Conservation (phyloP, 2,888 invertebrate species). For the Macrosoma leucophasiata region DNA sequence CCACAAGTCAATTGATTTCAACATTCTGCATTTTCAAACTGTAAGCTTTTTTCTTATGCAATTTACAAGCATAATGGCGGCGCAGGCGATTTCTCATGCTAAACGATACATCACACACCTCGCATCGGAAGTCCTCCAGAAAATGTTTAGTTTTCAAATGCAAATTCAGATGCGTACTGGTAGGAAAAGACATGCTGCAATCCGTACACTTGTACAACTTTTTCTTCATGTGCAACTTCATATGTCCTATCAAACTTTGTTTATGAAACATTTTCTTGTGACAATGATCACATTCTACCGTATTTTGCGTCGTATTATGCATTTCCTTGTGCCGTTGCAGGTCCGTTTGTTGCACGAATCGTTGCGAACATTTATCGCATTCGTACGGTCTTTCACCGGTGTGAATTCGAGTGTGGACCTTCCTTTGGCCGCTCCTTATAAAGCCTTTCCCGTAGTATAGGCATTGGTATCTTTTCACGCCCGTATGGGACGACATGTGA, state of each 20-base stretch:
- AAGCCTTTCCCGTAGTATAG: constrained; percentile 14
- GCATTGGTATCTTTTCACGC: constrained; percentile 11
- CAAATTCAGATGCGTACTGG: constrained; percentile 1
- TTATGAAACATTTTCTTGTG: constrained; percentile 8
- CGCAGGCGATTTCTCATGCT: too few relatives aligned
- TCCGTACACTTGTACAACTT: constrained; percentile 10
- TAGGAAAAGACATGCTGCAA: constrained; percentile 1
- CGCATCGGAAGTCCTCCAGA: constrained; percentile 1
- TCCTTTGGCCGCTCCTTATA: not conserved
- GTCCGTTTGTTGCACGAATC: constrained; percentile 4
- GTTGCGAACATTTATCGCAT: constrained; percentile 6
- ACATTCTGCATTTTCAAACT: too few relatives aligned
- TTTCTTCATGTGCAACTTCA: constrained; percentile 9
- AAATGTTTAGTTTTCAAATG: constrained; percentile 5
- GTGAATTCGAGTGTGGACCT: constrained; percentile 7
- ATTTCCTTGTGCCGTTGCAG: constrained; percentile 3
- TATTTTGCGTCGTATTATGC: not conserved
- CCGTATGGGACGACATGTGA: constrained; percentile 11
- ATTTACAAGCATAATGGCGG: too few relatives aligned
- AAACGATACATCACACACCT: constrained; percentile 3
- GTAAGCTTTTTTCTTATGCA: too few relatives aligned
- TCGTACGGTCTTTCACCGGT: constrained; percentile 4
- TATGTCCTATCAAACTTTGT: constrained; percentile 5
- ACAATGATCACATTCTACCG: constrained; percentile 9
- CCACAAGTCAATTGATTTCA: too few relatives aligned